phyloP scores from a whole-genome alignment of 2,888 invertebrate species.

The Silvanus unidentatus region DNA sequence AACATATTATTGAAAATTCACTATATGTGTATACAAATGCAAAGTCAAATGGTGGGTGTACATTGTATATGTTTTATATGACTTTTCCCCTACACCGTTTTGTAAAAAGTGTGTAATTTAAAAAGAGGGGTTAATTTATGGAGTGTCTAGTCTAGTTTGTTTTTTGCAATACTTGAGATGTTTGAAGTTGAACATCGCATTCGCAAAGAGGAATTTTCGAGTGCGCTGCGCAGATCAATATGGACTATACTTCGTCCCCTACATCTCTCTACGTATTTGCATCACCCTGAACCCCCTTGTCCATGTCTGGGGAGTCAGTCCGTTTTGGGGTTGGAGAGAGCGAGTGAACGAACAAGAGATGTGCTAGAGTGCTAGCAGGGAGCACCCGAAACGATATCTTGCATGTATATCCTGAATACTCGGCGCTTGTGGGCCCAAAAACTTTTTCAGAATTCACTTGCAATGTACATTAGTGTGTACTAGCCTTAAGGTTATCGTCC shows the following conservation, averaged over 20 bases:
- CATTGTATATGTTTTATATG: no score
- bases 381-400: neutral
- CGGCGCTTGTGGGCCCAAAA: no score
- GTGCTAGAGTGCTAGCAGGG: neutral
- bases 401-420: no score
- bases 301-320: constrained; percentile 17
- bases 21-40: no score
- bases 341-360: constrained; percentile 4
- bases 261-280: constrained; percentile 10
- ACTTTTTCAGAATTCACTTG: no score
- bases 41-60: no score
- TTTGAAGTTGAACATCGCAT: constrained; percentile 22
- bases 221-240: constrained; percentile 37
- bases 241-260: constrained; percentile 26
- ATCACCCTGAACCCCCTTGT: constrained; percentile 15
- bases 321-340: constrained; percentile 6
- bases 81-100: neutral
- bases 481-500: no score
- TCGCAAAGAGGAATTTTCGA: constrained; percentile 18
- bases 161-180: constrained; percentile 25
- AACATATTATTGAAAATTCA: no score
- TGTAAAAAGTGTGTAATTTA: constrained; percentile 7
- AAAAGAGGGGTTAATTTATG: constrained; percentile 12
- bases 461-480: no score
- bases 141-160: constrained; percentile 16